These are phyloP conservation scores for Macaria notata DNA, from an alignment of 2,888 invertebrate species.

Conservation along the genomic window DNA sequence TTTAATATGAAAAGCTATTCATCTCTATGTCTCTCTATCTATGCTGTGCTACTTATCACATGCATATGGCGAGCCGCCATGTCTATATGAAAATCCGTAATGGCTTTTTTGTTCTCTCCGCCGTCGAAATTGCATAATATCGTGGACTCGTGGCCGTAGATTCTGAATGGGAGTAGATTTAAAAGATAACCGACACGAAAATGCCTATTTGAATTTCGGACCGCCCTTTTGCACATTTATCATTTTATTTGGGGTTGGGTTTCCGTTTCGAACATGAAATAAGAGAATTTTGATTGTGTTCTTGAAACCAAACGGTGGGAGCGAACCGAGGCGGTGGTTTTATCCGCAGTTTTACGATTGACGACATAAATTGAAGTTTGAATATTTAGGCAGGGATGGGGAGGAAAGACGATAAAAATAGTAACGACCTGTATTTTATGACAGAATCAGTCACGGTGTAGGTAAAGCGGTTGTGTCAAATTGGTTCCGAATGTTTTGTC, in stretches of 20 bases:
- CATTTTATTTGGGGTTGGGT: slow-evolving; percentile 19
- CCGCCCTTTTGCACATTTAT: slow-evolving; percentile 23
- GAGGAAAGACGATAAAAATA: slow-evolving; percentile 21
- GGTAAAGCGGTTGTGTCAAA: slow-evolving; percentile 2
- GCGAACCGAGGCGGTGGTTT: slow-evolving; percentile 13
- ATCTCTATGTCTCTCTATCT: slow-evolving; percentile 46
- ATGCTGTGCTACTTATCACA: slow-evolving; percentile 28
- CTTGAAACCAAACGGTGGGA: slow-evolving; percentile 12
- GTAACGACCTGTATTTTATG: slow-evolving; percentile 24
- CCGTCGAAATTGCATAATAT: slow-evolving; percentile 28
- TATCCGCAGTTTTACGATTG: slow-evolving; percentile 37
- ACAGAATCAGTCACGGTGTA: slow-evolving; percentile 16
- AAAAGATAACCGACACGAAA: slow-evolving; percentile 27
- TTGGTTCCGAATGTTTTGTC: slow-evolving; percentile 1
- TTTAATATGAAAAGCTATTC: slow-evolving; percentile 73
- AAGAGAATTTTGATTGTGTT: slow-evolving; percentile 21
- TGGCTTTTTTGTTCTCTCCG: slow-evolving; percentile 37
- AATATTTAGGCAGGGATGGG: slow-evolving; percentile 36
- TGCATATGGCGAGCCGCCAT: slow-evolving; percentile 34
- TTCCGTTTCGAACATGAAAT: slow-evolving; percentile 15
- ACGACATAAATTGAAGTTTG: slow-evolving; percentile 40
- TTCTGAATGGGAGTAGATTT: slow-evolving; percentile 23
- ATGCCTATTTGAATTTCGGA: slow-evolving; percentile 21
- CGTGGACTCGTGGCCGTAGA: slow-evolving; percentile 18
- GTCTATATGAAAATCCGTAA: slow-evolving; percentile 42